Percentiles rank a stretch among this genome's conserved stretches.
These are phyloP conservation scores for Dipodomys stephensi DNA, from an alignment of 2,113 vertebrate species.

Conservation along the genomic window DNA sequence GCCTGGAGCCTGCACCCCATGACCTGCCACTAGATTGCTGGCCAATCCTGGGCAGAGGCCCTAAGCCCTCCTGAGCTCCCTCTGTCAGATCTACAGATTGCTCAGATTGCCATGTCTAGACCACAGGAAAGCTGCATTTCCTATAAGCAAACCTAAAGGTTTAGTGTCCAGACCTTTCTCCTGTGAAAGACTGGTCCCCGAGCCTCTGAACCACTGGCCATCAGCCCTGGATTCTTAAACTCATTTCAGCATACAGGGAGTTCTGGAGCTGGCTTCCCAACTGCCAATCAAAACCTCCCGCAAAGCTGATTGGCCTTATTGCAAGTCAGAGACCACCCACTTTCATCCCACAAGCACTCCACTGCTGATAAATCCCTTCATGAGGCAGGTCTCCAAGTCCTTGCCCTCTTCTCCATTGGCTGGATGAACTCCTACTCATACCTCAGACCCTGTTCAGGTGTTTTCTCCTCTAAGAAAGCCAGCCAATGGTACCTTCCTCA, in stretches of 20 bases:
- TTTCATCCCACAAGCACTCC: background rate
- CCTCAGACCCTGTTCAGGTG: slow-evolving; percentile 10
- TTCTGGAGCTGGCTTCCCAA: background rate
- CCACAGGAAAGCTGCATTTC: background rate
- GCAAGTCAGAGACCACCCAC: background rate
- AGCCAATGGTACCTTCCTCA: background rate
- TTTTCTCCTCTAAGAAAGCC: background rate
- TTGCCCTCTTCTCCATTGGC: background rate
- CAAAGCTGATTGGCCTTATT: too few relatives aligned
- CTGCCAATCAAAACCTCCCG: background rate
- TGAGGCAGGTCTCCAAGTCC: background rate
- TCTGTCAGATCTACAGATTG: background rate
- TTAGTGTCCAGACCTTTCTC: background rate
- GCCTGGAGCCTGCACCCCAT: background rate
- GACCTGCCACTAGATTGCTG: background rate
- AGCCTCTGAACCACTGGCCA: background rate
- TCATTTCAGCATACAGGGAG: background rate
- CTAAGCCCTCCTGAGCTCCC: background rate
- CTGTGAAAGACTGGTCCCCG: background rate
- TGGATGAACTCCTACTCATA: slow-evolving; percentile 26
- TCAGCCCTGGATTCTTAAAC: background rate
- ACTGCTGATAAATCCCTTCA: background rate
- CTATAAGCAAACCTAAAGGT: background rate
- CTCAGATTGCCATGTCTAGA: background rate
- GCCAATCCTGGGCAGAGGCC: background rate